These are phyloP conservation scores for Entomyzon cyanotis DNA, from an alignment of 2,113 vertebrate genomes.

Conservation along the genomic window DNA sequence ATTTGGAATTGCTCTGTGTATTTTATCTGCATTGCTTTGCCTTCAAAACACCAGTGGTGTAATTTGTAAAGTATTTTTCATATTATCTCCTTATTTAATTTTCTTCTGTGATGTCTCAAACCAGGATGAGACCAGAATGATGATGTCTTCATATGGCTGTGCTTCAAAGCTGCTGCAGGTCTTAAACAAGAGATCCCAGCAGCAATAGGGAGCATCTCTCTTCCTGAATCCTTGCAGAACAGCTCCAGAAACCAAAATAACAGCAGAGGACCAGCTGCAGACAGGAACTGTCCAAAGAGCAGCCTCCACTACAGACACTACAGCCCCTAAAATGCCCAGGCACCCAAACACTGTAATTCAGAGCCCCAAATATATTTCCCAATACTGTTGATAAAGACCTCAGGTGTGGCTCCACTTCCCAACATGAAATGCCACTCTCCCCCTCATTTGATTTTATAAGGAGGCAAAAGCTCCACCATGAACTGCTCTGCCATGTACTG, in stretches of 20 bases:
- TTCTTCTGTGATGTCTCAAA: neutral
- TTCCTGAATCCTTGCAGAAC: neutral
- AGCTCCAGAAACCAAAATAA: neutral
- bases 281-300: neutral
- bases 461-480: neutral
- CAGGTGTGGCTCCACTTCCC: neutral
- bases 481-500: neutral
- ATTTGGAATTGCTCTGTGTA: neutral
- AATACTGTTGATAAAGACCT: neutral
- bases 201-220: neutral
- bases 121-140: neutral
- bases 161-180: neutral
- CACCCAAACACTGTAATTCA: neutral
- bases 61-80: neutral
- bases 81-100: conserved; percentile 33
- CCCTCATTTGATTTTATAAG: neutral
- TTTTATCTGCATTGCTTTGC: neutral
- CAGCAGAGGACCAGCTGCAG: neutral
- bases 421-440: neutral
- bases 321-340: neutral
- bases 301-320: neutral
- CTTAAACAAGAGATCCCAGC: neutral
- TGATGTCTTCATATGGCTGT: neutral
- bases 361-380: neutral
- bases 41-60: neutral